Conservation (phyloP, 1,140 invertebrate genomes). For the Campoletis sonorensis region DNA sequence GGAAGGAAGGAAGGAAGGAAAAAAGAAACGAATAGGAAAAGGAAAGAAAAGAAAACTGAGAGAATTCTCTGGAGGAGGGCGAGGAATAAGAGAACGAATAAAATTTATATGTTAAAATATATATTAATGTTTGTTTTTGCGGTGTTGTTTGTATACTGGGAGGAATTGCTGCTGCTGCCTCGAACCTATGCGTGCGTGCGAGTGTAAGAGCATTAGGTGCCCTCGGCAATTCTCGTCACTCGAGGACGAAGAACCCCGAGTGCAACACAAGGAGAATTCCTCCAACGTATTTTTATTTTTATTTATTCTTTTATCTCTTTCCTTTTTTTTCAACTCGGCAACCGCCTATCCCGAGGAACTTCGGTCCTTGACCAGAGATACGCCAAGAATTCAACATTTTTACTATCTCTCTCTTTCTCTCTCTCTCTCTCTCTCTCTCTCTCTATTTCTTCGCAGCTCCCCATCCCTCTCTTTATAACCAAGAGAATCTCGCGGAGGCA, state of each 20-base stretch:
- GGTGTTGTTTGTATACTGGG: neutral
- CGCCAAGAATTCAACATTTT: conserved; percentile 63
- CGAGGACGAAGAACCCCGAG: conserved; percentile 33
- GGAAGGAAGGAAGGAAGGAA: neutral
- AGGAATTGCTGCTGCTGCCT: neutral
- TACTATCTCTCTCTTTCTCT: conserved; percentile 49
- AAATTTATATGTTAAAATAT: neutral
- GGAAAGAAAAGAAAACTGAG: neutral
- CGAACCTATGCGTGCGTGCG: neutral
- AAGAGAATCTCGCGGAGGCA: conserved; percentile 18
- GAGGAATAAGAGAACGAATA: neutral
- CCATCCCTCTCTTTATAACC: conserved; percentile 46
- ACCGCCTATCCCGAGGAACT: conserved; percentile 49
- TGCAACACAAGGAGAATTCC: conserved; percentile 26
- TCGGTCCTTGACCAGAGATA: conserved; percentile 69
- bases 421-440: conserved; percentile 35
- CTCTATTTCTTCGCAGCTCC: conserved; percentile 26
- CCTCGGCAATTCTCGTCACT: conserved; percentile 22
- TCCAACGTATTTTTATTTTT: too few relatives aligned
- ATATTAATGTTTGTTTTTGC: conserved; percentile 14
- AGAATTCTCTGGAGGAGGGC: too few relatives aligned
- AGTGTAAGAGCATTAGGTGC: conserved; percentile 3
- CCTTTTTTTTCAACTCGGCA: conserved; percentile 30
- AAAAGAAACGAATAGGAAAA: too few relatives aligned
- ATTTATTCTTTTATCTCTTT: too few relatives aligned